A percentile compares a stretch with the other conserved stretches of the same genome.
These are phyloP conservation scores for Agapostemon virescens DNA, from an alignment of 2,888 invertebrate species.

Conservation along the genomic window DNA sequence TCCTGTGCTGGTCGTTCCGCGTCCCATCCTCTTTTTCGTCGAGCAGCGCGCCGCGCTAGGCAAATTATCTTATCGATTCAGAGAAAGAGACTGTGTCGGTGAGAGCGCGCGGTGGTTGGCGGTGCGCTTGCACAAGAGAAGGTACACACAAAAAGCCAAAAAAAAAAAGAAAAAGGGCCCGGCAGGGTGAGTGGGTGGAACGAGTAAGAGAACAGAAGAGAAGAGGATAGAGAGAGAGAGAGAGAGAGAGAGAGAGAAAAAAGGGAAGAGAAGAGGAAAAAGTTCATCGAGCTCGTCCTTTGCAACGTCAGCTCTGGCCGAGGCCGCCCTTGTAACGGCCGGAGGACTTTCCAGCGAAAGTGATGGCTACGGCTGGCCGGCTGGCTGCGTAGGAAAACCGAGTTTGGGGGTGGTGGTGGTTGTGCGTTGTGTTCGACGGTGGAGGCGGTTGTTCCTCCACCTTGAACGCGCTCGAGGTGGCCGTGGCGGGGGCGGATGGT, in stretches of 20 bases:
- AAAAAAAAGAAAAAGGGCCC: slow-evolving; percentile 13
- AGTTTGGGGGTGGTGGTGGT: slow-evolving; percentile 47
- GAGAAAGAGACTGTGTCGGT: slow-evolving; percentile 22
- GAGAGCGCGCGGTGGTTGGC: not conserved
- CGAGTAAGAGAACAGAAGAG: not conserved
- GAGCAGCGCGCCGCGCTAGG: slow-evolving; percentile 33
- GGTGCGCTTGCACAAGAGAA: not conserved
- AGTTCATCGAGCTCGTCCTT: slow-evolving; percentile 55
- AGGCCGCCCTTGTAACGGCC: slow-evolving; percentile 56
- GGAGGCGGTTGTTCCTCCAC: slow-evolving; percentile 53
- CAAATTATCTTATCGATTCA: slow-evolving; percentile 61
- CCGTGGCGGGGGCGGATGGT: slow-evolving; percentile 34
- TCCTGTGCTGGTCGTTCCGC: slow-evolving; percentile 1
- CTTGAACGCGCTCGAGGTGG: slow-evolving; percentile 47
- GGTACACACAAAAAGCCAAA: slow-evolving; percentile 9
- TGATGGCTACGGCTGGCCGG: slow-evolving; percentile 72
- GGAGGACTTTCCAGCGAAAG: slow-evolving; percentile 72
- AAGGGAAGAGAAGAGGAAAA: slow-evolving; percentile 13
- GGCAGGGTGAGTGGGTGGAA: not conserved
- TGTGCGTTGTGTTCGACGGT: slow-evolving; percentile 44
- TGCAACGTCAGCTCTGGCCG: slow-evolving; percentile 68
- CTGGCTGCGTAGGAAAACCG: slow-evolving; percentile 63
- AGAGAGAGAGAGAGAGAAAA: not conserved
- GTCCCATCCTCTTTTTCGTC: slow-evolving; percentile 42
- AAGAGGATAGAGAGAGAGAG: not conserved